Evolutionary conservation across 2,888 invertebrate genomes (phyloP).

Genomic region (Autographa gamma): DNA sequence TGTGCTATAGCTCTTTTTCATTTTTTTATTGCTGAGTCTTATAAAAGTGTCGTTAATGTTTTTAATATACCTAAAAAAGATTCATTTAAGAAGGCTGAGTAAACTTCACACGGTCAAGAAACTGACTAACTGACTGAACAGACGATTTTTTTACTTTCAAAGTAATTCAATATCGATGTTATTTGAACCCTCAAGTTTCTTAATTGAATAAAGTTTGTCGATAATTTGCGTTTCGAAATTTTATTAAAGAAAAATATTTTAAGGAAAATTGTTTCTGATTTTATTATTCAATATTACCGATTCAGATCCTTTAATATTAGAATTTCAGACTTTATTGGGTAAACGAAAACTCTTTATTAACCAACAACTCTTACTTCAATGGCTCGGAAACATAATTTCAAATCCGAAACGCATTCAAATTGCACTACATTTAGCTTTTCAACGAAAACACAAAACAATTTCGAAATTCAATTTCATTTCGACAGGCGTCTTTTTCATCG

Average conservation of each 20-base stretch:
- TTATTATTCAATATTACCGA: background rate
- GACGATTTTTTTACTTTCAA: constrained; percentile 16
- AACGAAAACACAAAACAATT: constrained; percentile 26
- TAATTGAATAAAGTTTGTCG: constrained; percentile 52
- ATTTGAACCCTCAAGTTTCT: constrained; percentile 41
- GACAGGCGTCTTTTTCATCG: constrained; percentile 20
- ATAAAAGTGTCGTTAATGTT: background rate
- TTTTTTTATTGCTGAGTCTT: background rate
- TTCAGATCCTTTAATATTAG: background rate
- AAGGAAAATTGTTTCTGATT: background rate
- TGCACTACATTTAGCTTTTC: background rate
- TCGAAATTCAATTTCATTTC: constrained; percentile 24
- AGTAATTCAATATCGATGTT: constrained; percentile 55
- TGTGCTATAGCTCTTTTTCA: no score
- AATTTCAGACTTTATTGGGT: background rate
- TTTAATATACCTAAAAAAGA: background rate
- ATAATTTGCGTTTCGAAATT: constrained; percentile 29
- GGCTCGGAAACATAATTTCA: no score
- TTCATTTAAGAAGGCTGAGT: background rate
- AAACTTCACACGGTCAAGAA: background rate
- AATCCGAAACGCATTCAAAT: background rate
- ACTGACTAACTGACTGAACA: no score
- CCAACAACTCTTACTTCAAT: no score
- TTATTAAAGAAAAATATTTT: background rate
- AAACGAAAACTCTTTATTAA: no score